These are phyloP conservation scores for Dipus sagitta DNA, from an alignment of 2,797 vertebrate species.

Conservation along the genomic window DNA sequence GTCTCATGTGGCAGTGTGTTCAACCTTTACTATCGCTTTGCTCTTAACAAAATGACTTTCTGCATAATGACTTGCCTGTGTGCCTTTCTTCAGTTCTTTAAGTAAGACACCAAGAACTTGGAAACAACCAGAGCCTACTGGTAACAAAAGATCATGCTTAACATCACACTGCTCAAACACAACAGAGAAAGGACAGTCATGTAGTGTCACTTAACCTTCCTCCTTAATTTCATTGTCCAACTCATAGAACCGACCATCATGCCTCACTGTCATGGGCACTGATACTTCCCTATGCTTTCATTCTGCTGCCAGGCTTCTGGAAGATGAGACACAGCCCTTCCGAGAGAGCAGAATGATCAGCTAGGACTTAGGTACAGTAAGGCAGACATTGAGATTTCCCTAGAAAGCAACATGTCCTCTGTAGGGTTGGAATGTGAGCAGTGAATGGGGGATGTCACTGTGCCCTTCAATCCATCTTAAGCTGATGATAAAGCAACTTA, in stretches of 20 bases:
- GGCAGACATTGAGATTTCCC: neutral
- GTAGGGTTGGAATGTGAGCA: neutral
- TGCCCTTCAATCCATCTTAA: neutral
- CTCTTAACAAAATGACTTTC: no score
- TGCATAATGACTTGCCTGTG: no score
- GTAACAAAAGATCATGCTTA: neutral
- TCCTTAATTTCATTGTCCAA: neutral
- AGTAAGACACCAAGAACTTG: no score
- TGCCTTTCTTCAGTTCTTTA: no score
- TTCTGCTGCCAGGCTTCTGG: neutral
- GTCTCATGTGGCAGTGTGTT: no score
- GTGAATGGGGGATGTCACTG: neutral
- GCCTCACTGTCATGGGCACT: fast-evolving
- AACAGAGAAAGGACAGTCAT: neutral
- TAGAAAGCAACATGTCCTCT: neutral
- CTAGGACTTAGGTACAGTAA: neutral
- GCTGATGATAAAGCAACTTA: neutral
- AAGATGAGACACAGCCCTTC: neutral
- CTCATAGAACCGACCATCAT: neutral
- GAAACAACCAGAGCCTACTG: no score
- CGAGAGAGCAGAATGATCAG: neutral
- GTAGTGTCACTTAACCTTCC: neutral
- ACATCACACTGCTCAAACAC: neutral
- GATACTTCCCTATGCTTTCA: neutral
- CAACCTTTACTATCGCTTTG: no score